Conservation (phyloP, 2,888 invertebrate species). For the Chesias legatella region DNA sequence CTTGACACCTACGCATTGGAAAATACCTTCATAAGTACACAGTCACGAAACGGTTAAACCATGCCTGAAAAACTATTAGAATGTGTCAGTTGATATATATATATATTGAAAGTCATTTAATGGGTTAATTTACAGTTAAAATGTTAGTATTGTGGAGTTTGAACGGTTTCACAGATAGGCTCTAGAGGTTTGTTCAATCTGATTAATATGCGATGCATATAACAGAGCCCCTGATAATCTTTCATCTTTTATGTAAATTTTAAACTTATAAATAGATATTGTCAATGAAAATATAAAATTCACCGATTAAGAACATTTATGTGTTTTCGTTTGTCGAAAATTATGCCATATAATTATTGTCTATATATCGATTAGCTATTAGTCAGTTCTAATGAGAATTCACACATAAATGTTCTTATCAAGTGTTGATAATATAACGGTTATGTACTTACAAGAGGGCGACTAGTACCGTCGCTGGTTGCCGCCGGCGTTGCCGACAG, state of each 20-base stretch:
- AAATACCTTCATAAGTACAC: constrained; percentile 55
- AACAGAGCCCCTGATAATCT: no score
- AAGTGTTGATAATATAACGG: background rate
- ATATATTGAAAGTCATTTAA: constrained; percentile 2
- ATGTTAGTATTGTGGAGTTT: background rate
- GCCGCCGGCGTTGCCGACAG: constrained; percentile 33
- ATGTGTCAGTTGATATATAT: constrained; percentile 8
- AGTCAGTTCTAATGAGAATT: no score
- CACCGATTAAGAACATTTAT: no score
- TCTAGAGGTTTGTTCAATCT: no score
- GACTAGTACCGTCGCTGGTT: constrained; percentile 58
- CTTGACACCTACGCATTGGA: constrained; percentile 77
- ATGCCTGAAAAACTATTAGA: constrained; percentile 16
- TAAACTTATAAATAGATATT: no score
- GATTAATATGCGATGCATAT: no score
- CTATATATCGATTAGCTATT: no score
- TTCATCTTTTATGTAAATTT: no score
- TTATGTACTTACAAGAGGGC: constrained; percentile 61
- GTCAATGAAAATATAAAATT: no score
- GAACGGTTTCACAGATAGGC: no score
- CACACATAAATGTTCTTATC: background rate
- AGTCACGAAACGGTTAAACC: constrained; percentile 18
- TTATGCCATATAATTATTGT: no score
- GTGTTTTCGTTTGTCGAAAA: no score
- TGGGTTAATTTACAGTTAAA: background rate